A percentile compares a stretch with the other conserved stretches of the same genome.
These are phyloP conservation scores for Glossophaga mutica DNA, from an alignment of 2,797 vertebrate species.

Conservation along the genomic window DNA sequence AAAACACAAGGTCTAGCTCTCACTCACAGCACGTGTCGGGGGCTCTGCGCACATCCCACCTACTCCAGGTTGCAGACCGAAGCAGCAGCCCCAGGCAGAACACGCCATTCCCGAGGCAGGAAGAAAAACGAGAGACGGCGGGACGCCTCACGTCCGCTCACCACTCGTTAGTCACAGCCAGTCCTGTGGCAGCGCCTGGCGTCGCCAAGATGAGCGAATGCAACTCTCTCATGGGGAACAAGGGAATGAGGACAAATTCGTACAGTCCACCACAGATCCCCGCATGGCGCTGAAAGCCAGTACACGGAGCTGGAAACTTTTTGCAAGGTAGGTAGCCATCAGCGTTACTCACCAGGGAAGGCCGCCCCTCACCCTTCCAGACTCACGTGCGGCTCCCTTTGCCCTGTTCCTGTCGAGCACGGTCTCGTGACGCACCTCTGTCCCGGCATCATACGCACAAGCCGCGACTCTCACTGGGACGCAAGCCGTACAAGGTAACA, in stretches of 20 bases:
- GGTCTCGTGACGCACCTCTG: background rate
- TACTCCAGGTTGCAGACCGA: background rate
- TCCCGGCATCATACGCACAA: background rate
- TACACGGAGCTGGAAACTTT: background rate
- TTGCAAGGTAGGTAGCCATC: background rate
- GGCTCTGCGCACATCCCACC: background rate
- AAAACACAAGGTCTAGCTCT: background rate
- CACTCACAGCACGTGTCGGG: background rate
- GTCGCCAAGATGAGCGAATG: background rate
- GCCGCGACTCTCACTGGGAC: fast-evolving
- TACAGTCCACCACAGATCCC: background rate
- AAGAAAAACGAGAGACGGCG: background rate
- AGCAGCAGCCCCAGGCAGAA: background rate
- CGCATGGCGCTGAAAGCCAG: background rate
- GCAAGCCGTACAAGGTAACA: background rate
- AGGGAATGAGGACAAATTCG: background rate
- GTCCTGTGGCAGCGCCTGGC: background rate
- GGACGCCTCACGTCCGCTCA: background rate
- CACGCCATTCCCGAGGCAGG: background rate
- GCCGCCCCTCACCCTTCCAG: background rate
- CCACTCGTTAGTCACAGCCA: background rate
- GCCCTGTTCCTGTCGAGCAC: background rate
- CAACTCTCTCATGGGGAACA: background rate
- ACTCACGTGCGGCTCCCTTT: background rate
- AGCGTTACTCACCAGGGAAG: background rate